Evolutionary conservation across 2,113 vertebrate genomes (phyloP).

Genomic region (Atherinomorus stipes): DNA sequence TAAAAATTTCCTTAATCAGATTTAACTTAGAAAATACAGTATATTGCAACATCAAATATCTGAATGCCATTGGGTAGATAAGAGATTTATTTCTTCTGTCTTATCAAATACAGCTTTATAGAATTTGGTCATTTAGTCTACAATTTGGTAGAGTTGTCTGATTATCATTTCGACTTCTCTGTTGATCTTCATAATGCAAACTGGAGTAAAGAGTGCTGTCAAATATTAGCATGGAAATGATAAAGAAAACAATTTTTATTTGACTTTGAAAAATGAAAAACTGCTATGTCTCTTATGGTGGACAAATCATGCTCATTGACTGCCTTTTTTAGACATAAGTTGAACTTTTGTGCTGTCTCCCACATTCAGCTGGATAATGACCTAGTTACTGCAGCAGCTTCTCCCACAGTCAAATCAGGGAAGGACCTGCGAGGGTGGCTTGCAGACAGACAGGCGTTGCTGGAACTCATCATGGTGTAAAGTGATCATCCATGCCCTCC

Average conservation of each 20-base stretch:
- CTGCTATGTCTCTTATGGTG: background rate
- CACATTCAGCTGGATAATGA: constrained; percentile 44
- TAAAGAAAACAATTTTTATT: background rate
- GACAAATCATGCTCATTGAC: constrained; percentile 7
- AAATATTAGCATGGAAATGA: background rate
- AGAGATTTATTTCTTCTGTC: background rate
- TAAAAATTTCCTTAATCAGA: constrained; percentile 6
- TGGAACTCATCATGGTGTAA: constrained; percentile 43
- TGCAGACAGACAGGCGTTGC: constrained; percentile 42
- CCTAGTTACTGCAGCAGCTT: constrained; percentile 22
- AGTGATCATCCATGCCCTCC: constrained; percentile 35
- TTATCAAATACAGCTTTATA: background rate
- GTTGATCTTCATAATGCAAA: background rate
- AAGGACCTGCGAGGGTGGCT: constrained; percentile 50
- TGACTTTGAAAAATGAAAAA: background rate
- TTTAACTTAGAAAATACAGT: background rate
- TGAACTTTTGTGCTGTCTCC: constrained; percentile 30
- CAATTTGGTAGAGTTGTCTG: background rate
- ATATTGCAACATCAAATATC: background rate
- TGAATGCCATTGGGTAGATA: background rate
- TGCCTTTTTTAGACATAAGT: constrained; percentile 17
- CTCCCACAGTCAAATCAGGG: constrained; percentile 9
- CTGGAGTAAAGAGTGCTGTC: background rate
- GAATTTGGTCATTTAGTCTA: too few relatives aligned
- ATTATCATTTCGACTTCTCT: constrained; percentile 4